Evolutionary conservation across 1,140 invertebrate genomes (phyloP), one percentile per base, ranked within the genome.

Genomic region (Hycleus cichorii): DNA sequence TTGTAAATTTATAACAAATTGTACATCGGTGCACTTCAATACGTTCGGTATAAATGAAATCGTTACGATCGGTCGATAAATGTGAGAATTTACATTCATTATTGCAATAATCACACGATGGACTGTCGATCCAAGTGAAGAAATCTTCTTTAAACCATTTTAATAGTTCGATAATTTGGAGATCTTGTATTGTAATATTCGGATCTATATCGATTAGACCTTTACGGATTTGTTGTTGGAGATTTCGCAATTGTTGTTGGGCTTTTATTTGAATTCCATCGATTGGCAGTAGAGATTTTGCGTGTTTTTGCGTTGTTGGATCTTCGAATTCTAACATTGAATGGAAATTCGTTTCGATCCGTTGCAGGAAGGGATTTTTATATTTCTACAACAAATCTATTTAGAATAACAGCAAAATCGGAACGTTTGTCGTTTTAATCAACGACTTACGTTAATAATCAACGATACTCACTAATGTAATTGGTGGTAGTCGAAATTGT

Each of bases 141-240:
- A 96, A 98, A 46, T 87, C 80, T 47, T 82, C 78, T 74, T 97
- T 97, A 69, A 96, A 98, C 94, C 95, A 98, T 18, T 78, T 74
- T 8, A 95, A 64, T 27, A 98, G 70, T 73, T 93, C 90, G 5
- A 87, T 68, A 0, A 98, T 69, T 1, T 95, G 67, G 8, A 88
- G 80, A 75, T 95, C 91, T 59, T 86, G 79, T 39, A 10, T 59
- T 55, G 43, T 59, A 40, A 11, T 54, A 10, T 42, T 55, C 42
- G 24, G 12, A 6, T 50, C 11, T 32, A 5, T 39, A 42, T 40
- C 25, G 52, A 60, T 57, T 46, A 55, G 69, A 78, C 79, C 77
- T 50, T 69, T 70, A 65, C 78, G 78, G 9, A 82, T 77, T 58
- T 77, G 73, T 69, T 75, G 80, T 72, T 89, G 87, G 11, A 84